Conservation (phyloP, 1,140 invertebrate genomes). For the Vollenhovia emeryi region DNA sequence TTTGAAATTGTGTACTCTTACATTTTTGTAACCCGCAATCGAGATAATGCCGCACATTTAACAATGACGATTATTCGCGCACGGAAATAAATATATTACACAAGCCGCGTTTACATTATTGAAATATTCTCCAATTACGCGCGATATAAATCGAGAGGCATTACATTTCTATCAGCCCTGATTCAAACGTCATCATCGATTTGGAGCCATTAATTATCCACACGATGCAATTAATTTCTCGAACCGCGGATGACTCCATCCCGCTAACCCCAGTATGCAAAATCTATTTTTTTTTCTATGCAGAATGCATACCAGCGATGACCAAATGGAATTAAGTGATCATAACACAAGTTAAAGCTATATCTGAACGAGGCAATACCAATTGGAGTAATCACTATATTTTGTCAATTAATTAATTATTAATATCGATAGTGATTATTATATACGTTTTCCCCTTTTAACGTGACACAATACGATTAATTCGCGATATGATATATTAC, state of each 20-base stretch:
- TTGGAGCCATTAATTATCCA: constrained; percentile 40
- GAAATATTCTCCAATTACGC: constrained; percentile 39
- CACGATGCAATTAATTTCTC: constrained; percentile 51
- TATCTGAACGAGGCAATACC: background rate
- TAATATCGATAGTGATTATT: background rate
- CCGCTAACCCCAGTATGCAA: constrained; percentile 12
- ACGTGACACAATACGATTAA: background rate
- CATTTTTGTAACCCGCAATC: constrained; percentile 10
- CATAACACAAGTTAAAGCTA: background rate
- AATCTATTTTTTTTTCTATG: constrained; percentile 16
- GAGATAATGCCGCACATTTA: constrained; percentile 9
- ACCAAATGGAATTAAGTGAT: constrained; percentile 20
- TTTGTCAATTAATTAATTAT: constrained; percentile 9
- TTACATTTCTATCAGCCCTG: constrained; percentile 50
- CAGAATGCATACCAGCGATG: background rate
- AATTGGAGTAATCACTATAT: background rate
- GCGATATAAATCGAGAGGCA: constrained; percentile 46
- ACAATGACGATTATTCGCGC: constrained; percentile 28
- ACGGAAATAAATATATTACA: constrained; percentile 38
- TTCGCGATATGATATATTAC: background rate
- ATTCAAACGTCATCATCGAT: constrained; percentile 45
- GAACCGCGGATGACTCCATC: constrained; percentile 19
- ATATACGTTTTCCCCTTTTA: background rate
- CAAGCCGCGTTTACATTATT: constrained; percentile 42
- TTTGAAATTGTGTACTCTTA: background rate